phyloP scores from a whole-genome alignment of 2,113 vertebrate species.

The Himantopus leucocephalus region DNA sequence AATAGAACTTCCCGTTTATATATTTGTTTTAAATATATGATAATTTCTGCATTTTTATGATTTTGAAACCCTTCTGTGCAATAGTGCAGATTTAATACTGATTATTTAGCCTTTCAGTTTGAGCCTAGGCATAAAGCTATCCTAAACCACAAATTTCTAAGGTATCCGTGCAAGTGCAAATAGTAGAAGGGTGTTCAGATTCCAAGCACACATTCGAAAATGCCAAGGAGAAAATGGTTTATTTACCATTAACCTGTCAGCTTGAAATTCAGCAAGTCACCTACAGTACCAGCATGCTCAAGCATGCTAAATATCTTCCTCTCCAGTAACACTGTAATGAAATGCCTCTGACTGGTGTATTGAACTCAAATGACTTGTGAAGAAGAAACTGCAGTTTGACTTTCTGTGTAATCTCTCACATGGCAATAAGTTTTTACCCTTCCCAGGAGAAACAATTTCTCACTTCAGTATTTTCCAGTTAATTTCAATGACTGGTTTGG shows the following conservation, averaged over 20 bases:
- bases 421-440: not conserved
- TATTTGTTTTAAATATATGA: not conserved
- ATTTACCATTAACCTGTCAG: conserved; percentile 42
- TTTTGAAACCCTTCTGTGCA: not conserved
- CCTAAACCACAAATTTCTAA: not conserved
- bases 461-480: not conserved
- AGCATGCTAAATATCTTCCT: conserved; percentile 6
- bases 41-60: not conserved
- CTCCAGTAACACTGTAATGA: not conserved
- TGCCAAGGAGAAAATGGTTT: conserved; percentile 20
- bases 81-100: not conserved
- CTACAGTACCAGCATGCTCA: not conserved
- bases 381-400: not conserved
- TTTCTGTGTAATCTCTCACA: not conserved
- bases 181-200: not conserved
- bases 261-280: conserved; percentile 24
- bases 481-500: not conserved
- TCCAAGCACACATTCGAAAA: conserved; percentile 16
- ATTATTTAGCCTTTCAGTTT: not conserved
- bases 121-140: not conserved
- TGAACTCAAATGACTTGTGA: conserved; percentile 5
- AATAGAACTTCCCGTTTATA: not conserved
- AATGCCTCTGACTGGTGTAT: not conserved
- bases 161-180: not conserved
- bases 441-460: not conserved